Evolutionary conservation across 1,140 invertebrate genomes (phyloP).

Genomic region (Zaprionus vittiger): DNA sequence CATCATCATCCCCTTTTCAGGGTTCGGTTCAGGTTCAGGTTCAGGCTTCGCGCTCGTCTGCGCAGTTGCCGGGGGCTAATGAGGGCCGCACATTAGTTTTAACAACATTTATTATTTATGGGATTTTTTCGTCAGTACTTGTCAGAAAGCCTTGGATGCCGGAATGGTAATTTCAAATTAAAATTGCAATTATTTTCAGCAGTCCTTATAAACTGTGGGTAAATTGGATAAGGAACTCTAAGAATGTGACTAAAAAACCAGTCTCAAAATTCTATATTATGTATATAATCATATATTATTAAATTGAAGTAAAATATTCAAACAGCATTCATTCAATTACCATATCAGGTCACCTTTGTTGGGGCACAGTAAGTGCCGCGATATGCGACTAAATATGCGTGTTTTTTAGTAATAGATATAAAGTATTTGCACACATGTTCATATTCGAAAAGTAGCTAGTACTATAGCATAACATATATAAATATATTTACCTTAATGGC

Average conservation of each 20-base stretch:
- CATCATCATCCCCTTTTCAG: conserved; percentile 69
- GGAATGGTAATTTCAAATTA: conserved; percentile 43
- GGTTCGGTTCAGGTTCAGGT: neutral
- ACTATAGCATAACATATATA: conserved; percentile 45
- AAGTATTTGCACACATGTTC: conserved; percentile 81
- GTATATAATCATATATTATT: neutral
- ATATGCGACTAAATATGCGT: conserved; percentile 41
- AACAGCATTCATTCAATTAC: conserved; percentile 23
- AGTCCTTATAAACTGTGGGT: conserved; percentile 9
- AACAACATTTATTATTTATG: conserved; percentile 82
- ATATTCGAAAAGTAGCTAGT: conserved; percentile 62
- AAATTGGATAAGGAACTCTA: neutral
- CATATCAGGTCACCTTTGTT: conserved; percentile 31
- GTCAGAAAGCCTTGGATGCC: conserved; percentile 36
- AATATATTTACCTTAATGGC: conserved; percentile 66
- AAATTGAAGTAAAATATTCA: neutral
- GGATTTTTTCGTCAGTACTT: conserved; percentile 51
- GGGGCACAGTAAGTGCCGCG: conserved; percentile 7
- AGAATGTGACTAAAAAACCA: neutral
- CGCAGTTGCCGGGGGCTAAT: conserved; percentile 70
- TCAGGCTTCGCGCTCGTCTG: conserved; percentile 17
- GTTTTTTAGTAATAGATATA: conserved; percentile 57
- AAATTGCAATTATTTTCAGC: conserved; percentile 64
- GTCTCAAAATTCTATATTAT: neutral
- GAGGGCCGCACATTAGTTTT: conserved; percentile 81